Evolutionary conservation across 2,888 invertebrate genomes (phyloP).

Genomic region (Thysanoteuthis rhombus): DNA sequence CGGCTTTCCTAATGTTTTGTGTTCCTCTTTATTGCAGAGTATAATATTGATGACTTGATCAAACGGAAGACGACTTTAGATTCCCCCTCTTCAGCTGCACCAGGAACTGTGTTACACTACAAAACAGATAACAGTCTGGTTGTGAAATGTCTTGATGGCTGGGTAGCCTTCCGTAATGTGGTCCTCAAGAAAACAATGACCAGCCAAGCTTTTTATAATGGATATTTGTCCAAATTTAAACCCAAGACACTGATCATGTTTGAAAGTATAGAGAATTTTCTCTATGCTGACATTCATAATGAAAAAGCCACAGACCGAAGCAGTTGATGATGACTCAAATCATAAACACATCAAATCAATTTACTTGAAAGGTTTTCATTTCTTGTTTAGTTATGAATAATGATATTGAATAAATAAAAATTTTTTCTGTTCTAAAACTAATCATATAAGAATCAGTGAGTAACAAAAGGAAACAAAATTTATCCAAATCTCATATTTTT

Average conservation of each 20-base stretch:
- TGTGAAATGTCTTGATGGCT: slow-evolving; percentile 52
- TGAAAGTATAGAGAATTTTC: slow-evolving; percentile 32
- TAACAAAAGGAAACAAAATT: not conserved
- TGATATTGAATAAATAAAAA: too few species aligned
- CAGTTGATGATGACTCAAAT: not conserved
- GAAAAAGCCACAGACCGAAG: slow-evolving; percentile 13
- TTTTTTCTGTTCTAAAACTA: too few species aligned
- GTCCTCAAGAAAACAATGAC: slow-evolving; percentile 74
- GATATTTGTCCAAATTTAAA: slow-evolving; percentile 73
- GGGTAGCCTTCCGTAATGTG: slow-evolving; percentile 56
- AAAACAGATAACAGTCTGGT: slow-evolving; percentile 70
- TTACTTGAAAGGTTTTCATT: too few species aligned
- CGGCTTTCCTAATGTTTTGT: too few species aligned
- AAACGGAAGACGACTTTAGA: not conserved
- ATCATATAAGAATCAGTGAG: not conserved
- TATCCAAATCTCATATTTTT: not conserved
- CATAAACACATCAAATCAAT: not conserved
- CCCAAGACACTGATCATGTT: slow-evolving; percentile 33
- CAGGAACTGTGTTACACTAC: slow-evolving; percentile 75
- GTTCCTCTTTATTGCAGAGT: not conserved
- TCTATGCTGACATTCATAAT: not conserved
- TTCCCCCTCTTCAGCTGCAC: slow-evolving; percentile 15
- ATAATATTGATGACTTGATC: not conserved
- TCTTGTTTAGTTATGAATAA: too few species aligned
- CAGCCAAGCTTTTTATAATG: slow-evolving; percentile 86